Percentiles rank a stretch among this genome's conserved stretches.
phyloP scores from a whole-genome alignment of 2,797 vertebrate species.

The Coendou prehensilis region DNA sequence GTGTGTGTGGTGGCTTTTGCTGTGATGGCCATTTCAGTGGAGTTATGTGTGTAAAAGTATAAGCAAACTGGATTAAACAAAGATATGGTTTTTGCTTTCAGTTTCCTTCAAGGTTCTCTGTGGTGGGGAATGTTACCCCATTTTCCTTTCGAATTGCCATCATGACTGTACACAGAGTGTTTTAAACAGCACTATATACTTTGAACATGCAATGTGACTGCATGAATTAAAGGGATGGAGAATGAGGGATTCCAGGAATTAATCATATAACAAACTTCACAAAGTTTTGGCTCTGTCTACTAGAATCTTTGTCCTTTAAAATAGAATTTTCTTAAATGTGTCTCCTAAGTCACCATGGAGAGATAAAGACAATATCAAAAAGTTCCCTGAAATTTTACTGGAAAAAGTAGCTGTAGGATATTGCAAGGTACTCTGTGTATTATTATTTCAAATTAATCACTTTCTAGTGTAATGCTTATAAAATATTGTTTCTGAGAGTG shows the following conservation, averaged over 20 bases:
- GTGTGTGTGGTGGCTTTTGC: constrained; percentile 89
- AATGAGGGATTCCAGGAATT: constrained; percentile 42
- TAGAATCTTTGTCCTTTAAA: constrained; percentile 26
- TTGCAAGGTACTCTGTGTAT: constrained; percentile 83
- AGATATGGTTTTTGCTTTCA: constrained; percentile 87
- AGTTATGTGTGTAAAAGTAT: constrained; percentile 86
- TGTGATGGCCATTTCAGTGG: constrained; percentile 87
- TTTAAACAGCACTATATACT: neutral
- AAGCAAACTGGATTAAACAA: constrained; percentile 87
- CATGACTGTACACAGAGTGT: neutral
- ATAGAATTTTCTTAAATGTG: constrained; percentile 38
- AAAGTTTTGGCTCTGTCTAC: neutral
- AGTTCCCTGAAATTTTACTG: constrained; percentile 86
- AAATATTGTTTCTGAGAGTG: constrained; percentile 10
- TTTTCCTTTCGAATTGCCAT: constrained; percentile 1
- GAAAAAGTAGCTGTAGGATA: constrained; percentile 85
- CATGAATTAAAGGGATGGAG: constrained; percentile 44
- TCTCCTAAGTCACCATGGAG: neutral
- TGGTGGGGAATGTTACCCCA: constrained; percentile 19
- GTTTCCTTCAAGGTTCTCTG: constrained; percentile 75
- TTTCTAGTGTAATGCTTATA: constrained; percentile 51
- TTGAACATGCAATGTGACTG: constrained; percentile 57
- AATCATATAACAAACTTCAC: neutral
- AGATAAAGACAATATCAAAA: constrained; percentile 79
- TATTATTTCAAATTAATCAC: constrained; percentile 76